Evolutionary conservation across 2,797 vertebrate species (phyloP).

Genomic region (Glossophaga mutica): DNA sequence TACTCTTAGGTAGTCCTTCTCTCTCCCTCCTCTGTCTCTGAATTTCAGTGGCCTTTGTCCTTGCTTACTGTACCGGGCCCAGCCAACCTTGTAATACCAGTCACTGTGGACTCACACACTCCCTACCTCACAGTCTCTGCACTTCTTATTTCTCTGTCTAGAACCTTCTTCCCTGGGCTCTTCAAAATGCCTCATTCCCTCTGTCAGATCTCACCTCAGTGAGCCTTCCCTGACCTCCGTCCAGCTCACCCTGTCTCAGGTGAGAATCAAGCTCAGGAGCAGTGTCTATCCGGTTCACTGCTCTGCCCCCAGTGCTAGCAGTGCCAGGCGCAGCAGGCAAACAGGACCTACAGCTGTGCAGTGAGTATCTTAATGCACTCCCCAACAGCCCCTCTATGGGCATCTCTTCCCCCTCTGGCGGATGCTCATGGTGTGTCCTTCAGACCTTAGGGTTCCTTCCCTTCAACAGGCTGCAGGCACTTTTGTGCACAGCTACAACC

Average conservation of each 20-base stretch:
- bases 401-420: background rate
- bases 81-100: too few species aligned
- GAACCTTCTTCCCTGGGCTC: background rate
- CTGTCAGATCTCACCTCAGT: too few species aligned
- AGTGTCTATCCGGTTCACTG: background rate
- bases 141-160: background rate
- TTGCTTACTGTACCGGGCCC: background rate
- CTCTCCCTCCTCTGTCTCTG: background rate
- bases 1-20: background rate
- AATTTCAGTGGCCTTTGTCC: background rate
- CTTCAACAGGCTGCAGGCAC: background rate
- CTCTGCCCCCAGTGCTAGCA: background rate
- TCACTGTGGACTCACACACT: background rate
- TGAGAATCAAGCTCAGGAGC: background rate
- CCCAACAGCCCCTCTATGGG: too few species aligned
- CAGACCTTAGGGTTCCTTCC: background rate
- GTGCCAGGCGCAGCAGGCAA: background rate
- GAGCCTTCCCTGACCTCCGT: background rate
- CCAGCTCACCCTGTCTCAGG: background rate
- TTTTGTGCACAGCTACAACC: background rate
- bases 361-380: too few species aligned
- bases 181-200: background rate
- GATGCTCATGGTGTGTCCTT: background rate
- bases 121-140: background rate
- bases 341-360: background rate